These are phyloP conservation scores for Labia minor DNA, from an alignment of 2,888 invertebrate genomes.

Conservation along the genomic window DNA sequence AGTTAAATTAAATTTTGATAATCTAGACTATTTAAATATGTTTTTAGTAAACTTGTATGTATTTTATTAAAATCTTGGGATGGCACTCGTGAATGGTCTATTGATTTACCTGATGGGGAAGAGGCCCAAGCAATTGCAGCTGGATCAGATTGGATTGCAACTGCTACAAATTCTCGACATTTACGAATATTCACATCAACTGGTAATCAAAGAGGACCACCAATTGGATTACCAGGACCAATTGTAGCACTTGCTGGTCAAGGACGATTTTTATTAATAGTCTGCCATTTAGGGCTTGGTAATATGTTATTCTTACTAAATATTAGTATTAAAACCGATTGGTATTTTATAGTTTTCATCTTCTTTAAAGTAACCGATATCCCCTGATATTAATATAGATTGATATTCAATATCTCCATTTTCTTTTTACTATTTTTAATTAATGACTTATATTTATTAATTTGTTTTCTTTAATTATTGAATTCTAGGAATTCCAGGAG, in stretches of 20 bases:
- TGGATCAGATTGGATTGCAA: conserved; percentile 63
- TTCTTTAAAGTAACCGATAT: not conserved
- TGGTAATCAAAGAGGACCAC: conserved; percentile 70
- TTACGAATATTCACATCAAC: conserved; percentile 74
- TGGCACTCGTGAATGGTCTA: conserved; percentile 68
- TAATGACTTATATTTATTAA: too few relatives aligned
- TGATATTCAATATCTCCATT: not conserved
- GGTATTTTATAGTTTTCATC: not conserved
- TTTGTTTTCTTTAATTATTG: conserved; percentile 25
- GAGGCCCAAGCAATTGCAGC: conserved; percentile 57
- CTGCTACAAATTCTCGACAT: conserved; percentile 61
- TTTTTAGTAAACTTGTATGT: conserved; percentile 26
- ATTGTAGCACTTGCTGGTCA: conserved; percentile 56
- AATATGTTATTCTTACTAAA: conserved; percentile 14
- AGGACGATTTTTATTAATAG: conserved; percentile 49
- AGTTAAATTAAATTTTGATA: too few relatives aligned
- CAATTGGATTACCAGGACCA: conserved; percentile 61
- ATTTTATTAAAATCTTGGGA: conserved; percentile 29
- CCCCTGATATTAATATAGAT: not conserved
- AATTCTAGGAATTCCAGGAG: conserved; percentile 34
- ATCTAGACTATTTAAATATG: conserved; percentile 16
- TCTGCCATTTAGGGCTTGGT: conserved; percentile 52
- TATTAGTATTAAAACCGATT: not conserved
- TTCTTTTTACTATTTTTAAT: too few relatives aligned
- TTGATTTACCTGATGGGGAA: conserved; percentile 66